These are phyloP conservation scores for Neofelis nebulosa DNA, from an alignment of 2,113 vertebrate species.

Conservation along the genomic window DNA sequence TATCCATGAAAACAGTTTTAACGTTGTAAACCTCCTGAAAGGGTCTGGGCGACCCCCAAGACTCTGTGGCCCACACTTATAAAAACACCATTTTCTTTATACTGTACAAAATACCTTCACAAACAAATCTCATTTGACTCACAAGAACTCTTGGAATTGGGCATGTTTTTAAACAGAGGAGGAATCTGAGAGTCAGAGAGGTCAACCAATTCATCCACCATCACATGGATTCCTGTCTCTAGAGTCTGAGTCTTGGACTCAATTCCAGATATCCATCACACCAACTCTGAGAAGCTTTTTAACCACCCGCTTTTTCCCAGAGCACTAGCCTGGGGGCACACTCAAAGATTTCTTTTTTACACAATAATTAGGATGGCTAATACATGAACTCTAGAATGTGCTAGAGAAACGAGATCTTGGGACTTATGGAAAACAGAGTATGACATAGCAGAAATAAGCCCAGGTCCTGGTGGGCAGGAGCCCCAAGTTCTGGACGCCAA, in stretches of 20 bases:
- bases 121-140: neutral
- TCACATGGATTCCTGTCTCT: slow-evolving; percentile 42
- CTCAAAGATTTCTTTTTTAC: slow-evolving; percentile 12
- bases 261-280: slow-evolving; percentile 15
- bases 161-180: slow-evolving; percentile 41
- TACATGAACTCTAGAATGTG: neutral
- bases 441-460: neutral
- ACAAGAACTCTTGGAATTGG: neutral
- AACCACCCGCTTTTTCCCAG: slow-evolving; percentile 19
- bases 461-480: neutral
- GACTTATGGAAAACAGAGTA: neutral
- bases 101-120: neutral
- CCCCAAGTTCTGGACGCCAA: neutral
- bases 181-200: slow-evolving; percentile 1
- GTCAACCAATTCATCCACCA: neutral
- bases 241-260: neutral
- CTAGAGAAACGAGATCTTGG: neutral
- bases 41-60: neutral
- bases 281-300: slow-evolving; percentile 25
- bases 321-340: slow-evolving; percentile 8
- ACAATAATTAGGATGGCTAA: neutral
- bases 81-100: slow-evolving; percentile 6
- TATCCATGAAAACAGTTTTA: neutral
- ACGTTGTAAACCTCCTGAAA: neutral
- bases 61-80: neutral